A percentile compares a stretch with the other conserved stretches of the same genome.
Conservation (phyloP, 1,140 invertebrate species). For the Vanessa atalanta region DNA sequence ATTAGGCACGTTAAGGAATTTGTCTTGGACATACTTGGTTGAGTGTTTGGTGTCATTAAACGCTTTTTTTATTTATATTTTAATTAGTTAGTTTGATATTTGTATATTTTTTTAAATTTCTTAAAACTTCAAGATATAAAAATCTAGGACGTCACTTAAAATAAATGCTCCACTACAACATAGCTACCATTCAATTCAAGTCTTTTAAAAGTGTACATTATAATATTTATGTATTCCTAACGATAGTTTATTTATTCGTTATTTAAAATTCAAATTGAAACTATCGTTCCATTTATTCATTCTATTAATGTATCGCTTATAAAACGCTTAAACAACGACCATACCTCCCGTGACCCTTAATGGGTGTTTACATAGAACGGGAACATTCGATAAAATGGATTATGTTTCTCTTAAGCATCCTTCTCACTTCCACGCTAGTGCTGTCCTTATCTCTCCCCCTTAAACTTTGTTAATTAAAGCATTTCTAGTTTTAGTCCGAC, state of each 20-base stretch:
- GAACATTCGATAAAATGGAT: constrained; percentile 63
- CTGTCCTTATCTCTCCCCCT: constrained; percentile 1
- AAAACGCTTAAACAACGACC: constrained; percentile 36
- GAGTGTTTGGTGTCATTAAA: constrained; percentile 14
- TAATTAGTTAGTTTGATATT: too few species aligned
- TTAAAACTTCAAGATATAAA: too few species aligned
- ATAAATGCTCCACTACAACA: too few species aligned
- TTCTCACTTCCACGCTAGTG: constrained; percentile 7
- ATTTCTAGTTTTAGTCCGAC: constrained; percentile 14
- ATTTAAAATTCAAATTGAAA: too few species aligned
- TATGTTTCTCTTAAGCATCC: constrained; percentile 41
- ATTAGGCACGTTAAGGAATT: constrained; percentile 64
- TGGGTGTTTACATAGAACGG: constrained; percentile 59
- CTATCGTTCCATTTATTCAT: too few species aligned
- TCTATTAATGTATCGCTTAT: too few species aligned
- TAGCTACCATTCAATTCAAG: too few species aligned
- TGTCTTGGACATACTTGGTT: constrained; percentile 53
- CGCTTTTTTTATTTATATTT: constrained; percentile 16
- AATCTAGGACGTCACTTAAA: too few species aligned
- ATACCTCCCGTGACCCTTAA: constrained; percentile 43
- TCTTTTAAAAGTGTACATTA: too few species aligned
- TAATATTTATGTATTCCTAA: too few species aligned
- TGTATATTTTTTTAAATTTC: too few species aligned
- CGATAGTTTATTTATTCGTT: too few species aligned
- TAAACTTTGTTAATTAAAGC: constrained; percentile 30